phyloP scores from a whole-genome alignment of 2,113 vertebrate species.

The Cricetomys ansorgei region DNA sequence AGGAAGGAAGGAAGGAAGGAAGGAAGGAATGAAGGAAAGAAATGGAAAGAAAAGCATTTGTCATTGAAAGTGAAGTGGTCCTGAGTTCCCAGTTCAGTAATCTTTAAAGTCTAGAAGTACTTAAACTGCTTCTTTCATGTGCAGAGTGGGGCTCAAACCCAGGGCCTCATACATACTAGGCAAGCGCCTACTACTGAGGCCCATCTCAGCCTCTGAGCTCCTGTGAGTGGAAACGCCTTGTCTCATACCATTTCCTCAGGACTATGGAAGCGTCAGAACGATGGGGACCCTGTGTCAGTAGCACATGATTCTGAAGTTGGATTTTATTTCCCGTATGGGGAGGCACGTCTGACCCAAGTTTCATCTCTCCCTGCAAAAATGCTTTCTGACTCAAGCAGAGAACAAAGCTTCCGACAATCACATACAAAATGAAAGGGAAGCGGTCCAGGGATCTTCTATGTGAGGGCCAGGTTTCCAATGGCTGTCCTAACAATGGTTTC shows the following conservation, averaged over 20 bases:
- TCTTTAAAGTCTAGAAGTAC: not conserved
- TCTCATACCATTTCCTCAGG: not conserved
- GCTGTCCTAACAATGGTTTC: not conserved
- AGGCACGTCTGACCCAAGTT: not conserved
- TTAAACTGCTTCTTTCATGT: not conserved
- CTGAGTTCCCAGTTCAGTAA: not conserved
- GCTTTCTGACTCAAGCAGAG: not conserved
- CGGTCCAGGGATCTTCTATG: not conserved
- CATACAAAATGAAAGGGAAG: constrained; percentile 1
- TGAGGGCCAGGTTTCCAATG: not conserved
- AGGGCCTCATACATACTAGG: not conserved
- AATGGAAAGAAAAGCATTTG: not conserved
- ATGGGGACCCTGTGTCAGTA: not conserved
- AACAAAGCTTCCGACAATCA: constrained; percentile 13
- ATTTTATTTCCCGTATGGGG: not conserved
- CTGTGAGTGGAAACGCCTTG: not conserved
- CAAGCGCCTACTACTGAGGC: not conserved
- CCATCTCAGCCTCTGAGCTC: not conserved
- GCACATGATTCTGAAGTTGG: not conserved
- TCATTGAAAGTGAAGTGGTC: not conserved
- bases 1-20: not conserved
- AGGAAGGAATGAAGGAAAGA: not conserved
- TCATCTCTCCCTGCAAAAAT: not conserved
- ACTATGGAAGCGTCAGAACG: not conserved
- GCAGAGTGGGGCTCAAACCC: not conserved